Base-by-base conservation (phyloP, 2,888 invertebrate species). In the Xiphydria camelus region DNA sequence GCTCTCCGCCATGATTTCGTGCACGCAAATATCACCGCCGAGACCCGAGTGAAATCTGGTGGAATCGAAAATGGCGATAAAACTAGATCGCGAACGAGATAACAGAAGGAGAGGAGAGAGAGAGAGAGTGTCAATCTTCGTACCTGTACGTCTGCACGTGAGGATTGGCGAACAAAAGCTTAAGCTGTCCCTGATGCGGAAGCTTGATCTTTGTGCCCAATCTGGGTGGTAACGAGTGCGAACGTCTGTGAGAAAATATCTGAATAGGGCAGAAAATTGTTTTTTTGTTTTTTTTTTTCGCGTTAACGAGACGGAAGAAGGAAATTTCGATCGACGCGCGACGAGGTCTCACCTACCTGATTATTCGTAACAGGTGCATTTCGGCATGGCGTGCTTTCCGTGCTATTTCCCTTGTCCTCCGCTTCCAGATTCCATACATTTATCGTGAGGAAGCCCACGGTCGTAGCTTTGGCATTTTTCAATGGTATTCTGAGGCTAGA, bases 1-100 rank as follows among this genome's bases (percentile, higher is more conserved):
- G 58, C 92, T 89, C 74, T 96, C 96, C 1, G 91, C 88, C 88
- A 96, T 90, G 36, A 91, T 85, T 76, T 96, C 96, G 66, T 94
- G 91, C 2, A 95, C 94, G 54, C 90, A 91, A 38, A 96, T 91
- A 73, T 95, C 94, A 1, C 92, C 93, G 0, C 93, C 92, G 18
- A 92, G 79, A 1, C 93, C 92, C 0, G 95, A 94, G 72, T 94
- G 93, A 73, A 96, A 90, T 41, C 94, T 83, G 73, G 88, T n/a
- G n/a, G n/a, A n/a, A n/a, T n/a, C n/a, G n/a, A n/a, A n/a, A n/a
- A n/a, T n/a, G n/a, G n/a, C n/a, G n/a, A n/a, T n/a, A n/a, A n/a
- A n/a, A n/a, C n/a, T n/a, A n/a, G n/a, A n/a, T n/a, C n/a, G n/a
- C n/a, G n/a, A n/a, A n/a, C n/a, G n/a, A n/a, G n/a, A n/a, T n/a